Percentiles rank a stretch among this genome's conserved stretches.
These are phyloP conservation scores for Balearica regulorum DNA, from an alignment of 2,797 vertebrate species.

Conservation along the genomic window DNA sequence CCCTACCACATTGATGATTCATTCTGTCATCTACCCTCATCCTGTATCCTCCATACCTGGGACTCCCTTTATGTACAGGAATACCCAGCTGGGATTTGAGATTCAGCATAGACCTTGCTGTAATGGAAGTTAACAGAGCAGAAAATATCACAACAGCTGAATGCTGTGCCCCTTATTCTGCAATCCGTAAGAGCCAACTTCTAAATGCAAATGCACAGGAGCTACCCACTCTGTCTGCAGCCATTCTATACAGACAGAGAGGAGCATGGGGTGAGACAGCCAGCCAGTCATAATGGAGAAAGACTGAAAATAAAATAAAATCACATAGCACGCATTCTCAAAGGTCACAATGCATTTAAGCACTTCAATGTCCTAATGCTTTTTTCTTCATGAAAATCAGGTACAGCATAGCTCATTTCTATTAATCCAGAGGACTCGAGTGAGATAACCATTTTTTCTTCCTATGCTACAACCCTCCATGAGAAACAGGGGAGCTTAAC, in stretches of 20 bases:
- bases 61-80: not conserved
- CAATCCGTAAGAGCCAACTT: not conserved
- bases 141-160: not conserved
- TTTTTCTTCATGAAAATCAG: not conserved
- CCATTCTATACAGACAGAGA: conserved; percentile 58
- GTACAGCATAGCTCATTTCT: not conserved
- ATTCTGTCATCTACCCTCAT: not conserved
- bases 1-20: not conserved
- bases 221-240: conserved; percentile 42
- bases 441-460: not conserved
- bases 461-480: not conserved
- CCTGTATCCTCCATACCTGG: not conserved
- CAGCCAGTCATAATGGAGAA: conserved; percentile 64
- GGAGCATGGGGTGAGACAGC: conserved; percentile 53
- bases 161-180: not conserved
- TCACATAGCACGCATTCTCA: conserved; percentile 57
- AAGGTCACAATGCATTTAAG: conserved; percentile 58
- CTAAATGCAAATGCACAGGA: conserved; percentile 38
- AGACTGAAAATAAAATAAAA: conserved; percentile 42
- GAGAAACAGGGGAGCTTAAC: not conserved
- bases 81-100: not conserved
- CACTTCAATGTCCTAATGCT: conserved; percentile 8
- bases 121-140: not conserved
- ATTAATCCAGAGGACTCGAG: not conserved
- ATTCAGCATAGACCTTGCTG: not conserved